These are phyloP conservation scores for Rhabditoides inermis DNA, from an alignment of 2,888 invertebrate genomes.

Conservation along the genomic window DNA sequence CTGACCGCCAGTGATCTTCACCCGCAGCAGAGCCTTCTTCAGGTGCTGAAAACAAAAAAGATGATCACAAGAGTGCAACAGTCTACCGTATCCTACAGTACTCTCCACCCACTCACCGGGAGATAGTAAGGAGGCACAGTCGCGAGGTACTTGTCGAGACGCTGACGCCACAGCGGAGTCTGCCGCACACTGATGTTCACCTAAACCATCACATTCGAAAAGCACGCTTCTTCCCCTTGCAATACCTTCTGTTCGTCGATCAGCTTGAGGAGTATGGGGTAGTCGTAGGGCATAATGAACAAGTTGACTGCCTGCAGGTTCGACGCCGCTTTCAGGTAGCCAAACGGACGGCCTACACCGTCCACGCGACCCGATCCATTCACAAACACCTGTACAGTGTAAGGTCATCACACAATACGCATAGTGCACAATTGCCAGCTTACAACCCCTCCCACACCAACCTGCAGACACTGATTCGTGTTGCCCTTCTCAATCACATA, in stretches of 20 bases:
- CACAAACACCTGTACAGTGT: constrained; percentile 79
- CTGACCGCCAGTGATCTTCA: constrained; percentile 80
- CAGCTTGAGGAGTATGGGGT: constrained; percentile 81
- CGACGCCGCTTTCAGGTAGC: constrained; percentile 90
- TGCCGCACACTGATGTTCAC: constrained; percentile 73
- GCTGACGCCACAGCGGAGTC: constrained; percentile 79
- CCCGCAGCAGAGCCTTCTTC: constrained; percentile 77
- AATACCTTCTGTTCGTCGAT: constrained; percentile 57
- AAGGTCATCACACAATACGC: no score
- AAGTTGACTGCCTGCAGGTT: constrained; percentile 86
- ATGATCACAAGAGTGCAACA: no score
- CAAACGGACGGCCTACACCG: constrained; percentile 82
- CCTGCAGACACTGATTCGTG: constrained; percentile 14
- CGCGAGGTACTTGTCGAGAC: constrained; percentile 85
- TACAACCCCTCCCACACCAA: no score
- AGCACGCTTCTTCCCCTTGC: neutral
- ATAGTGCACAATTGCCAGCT: no score
- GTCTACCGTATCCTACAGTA: no score
- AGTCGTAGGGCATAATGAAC: constrained; percentile 97
- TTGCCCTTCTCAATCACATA: constrained; percentile 18
- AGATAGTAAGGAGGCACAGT: constrained; percentile 95
- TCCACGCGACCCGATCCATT: constrained; percentile 75
- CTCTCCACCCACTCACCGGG: no score
- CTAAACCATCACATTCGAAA: constrained; percentile 3
- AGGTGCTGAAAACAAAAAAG: constrained; percentile 64